Base-by-base conservation (phyloP, 2,888 invertebrate species). In the Meliscaeva auricollis region DNA sequence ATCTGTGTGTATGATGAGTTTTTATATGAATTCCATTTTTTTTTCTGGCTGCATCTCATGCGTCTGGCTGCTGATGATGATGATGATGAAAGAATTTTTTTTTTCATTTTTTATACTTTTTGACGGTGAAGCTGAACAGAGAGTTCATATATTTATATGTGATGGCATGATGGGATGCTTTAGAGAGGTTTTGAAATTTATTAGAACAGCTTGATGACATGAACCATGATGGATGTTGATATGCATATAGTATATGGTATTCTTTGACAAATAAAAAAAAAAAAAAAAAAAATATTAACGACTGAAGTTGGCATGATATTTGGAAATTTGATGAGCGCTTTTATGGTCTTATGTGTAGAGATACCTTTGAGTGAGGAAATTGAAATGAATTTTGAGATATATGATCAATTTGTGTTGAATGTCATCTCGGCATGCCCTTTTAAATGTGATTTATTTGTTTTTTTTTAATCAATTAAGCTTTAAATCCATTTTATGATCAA, bases 111-210 rank as follows among this genome's bases (percentile, higher is more conserved):
- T 38, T 17, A 20, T 38, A 38, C 35, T 20, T 35, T 58, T 58
- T 38, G 58, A 11, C 38, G 35, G 13, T 20, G 35, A 20, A 17
- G 35, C 17, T 35, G 35, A 13, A 46, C 7, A 56, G 22, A 50
- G 58, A 50, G 58, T 74, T 60, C 41, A 62, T 54, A 72, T 81
- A 17, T 81, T 70, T 64, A 66, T 56, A 48, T 54, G 32, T 38
- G 35, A n/a, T 58, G 35, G 11, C 38, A 20, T 38, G 58, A 58
- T 38, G 58, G 58, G 58, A 58, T 72, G 77, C 70, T 81, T 72
- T 66, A 77, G 58, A 77, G 77, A 46, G 44, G n/a, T 73, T 82
- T 77, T 72, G 72, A 82, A 82, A 82, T 82, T 82, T 77, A 77
- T 82, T 73, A 72, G 72, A 81, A 81, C 77, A 52, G 64, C 62